Percentiles rank a stretch among this genome's conserved stretches.
Conservation (phyloP, 2,797 vertebrate genomes). For the Crossoptilon crossoptilon region DNA sequence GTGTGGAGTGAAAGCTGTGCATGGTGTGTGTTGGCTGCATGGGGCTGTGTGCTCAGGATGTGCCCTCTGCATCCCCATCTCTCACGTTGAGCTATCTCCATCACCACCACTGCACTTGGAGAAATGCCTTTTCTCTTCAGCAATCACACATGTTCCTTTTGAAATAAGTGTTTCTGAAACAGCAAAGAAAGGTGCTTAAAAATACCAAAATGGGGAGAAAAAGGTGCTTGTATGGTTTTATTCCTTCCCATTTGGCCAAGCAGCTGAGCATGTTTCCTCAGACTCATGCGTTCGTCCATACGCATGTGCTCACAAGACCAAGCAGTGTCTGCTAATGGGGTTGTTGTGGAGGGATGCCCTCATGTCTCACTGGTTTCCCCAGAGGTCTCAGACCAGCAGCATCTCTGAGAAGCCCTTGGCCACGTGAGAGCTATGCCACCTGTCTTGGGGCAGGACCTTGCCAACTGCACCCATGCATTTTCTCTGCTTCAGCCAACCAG, state of each 20-base stretch:
- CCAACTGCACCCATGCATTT: background rate
- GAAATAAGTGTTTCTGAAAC: background rate
- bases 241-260: background rate
- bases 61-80: background rate
- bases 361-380: background rate
- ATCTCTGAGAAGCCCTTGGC: background rate
- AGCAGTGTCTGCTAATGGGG: background rate
- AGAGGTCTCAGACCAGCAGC: background rate
- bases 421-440: background rate
- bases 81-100: rapidly evolving
- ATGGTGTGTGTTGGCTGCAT: rapidly evolving
- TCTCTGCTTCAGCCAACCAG: background rate
- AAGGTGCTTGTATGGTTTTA: background rate
- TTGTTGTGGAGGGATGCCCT: background rate
- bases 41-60: background rate
- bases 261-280: background rate
- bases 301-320: rapidly evolving
- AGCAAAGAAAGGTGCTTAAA: background rate
- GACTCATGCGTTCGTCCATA: rapidly evolving
- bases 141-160: rapidly evolving
- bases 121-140: background rate
- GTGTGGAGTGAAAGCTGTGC: rapidly evolving
- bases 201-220: background rate
- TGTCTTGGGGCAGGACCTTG: rapidly evolving
- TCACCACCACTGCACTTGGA: background rate